These are phyloP conservation scores for Drosophila borborema DNA, from an alignment of 2,888 invertebrate species.

Conservation along the genomic window DNA sequence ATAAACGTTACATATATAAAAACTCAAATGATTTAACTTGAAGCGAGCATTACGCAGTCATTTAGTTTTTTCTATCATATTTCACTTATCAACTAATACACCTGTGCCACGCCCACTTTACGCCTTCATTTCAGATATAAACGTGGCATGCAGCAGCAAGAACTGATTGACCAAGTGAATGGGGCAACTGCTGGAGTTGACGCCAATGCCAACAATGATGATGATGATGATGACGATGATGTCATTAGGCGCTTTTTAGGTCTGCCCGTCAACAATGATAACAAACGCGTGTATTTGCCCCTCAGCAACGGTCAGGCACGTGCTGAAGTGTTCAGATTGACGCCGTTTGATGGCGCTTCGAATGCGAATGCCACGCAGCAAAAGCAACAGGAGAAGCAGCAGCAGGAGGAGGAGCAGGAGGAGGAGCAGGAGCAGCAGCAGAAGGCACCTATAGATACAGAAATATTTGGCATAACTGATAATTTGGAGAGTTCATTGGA, in stretches of 20 bases:
- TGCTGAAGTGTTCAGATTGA: conserved; percentile 62
- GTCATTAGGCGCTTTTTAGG: conserved; percentile 63
- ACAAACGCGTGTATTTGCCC: conserved; percentile 16
- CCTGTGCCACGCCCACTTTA: background rate
- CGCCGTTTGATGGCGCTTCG: conserved; percentile 18
- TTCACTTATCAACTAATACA: background rate
- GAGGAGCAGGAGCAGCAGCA: background rate
- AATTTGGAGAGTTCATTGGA: conserved; percentile 78
- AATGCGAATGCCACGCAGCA: conserved; percentile 7
- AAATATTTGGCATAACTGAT: conserved; percentile 44
- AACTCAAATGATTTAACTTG: background rate
- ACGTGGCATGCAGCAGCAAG: conserved; percentile 38
- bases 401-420: background rate
- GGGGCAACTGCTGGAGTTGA: conserved; percentile 9
- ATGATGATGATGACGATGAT: conserved; percentile 30
- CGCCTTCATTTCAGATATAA: conserved; percentile 54
- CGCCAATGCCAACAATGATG: conserved; percentile 5
- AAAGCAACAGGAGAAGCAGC: background rate
- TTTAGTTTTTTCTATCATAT: background rate
- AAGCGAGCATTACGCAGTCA: background rate
- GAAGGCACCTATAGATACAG: background rate
- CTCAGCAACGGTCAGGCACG: conserved; percentile 35
- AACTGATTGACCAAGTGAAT: conserved; percentile 54
- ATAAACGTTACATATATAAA: background rate
- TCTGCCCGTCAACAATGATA: conserved; percentile 46